These are phyloP conservation scores for Tetranychus piercei DNA, from an alignment of 2,888 invertebrate species.

Conservation along the genomic window DNA sequence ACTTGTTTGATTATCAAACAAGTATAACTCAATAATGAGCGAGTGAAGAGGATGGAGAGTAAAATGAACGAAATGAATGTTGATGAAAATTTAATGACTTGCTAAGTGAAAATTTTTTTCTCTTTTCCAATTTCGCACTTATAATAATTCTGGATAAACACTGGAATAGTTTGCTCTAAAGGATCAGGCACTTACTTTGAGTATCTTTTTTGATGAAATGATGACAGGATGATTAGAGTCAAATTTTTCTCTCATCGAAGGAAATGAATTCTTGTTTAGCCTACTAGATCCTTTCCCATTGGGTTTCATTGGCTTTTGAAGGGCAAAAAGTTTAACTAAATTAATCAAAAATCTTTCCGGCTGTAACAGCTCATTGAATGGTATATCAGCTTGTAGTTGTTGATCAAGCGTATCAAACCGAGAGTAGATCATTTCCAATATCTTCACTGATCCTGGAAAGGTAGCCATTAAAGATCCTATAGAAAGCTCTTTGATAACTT, in stretches of 20 bases:
- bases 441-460: constrained; percentile 64
- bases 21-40: no score
- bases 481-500: constrained; percentile 34
- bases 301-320: constrained; percentile 24
- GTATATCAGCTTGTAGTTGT: constrained; percentile 28
- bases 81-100: no score
- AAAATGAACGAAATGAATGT: no score
- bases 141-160: no score
- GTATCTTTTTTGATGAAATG: background rate
- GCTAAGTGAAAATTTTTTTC: no score
- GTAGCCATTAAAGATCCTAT: constrained; percentile 57
- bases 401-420: constrained; percentile 28
- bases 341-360: constrained; percentile 69
- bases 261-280: no score
- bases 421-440: constrained; percentile 59
- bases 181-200: background rate
- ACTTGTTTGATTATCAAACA: no score
- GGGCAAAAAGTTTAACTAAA: constrained; percentile 54
- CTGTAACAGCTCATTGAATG: constrained; percentile 31
- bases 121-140: no score
- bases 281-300: no score
- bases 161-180: no score
- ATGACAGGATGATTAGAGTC: background rate
- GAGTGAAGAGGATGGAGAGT: no score
- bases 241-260: no score